Evolutionary conservation across 2,797 vertebrate genomes (phyloP), one percentile per base, ranked within the genome.

Genomic region (Gallinago solitaria): DNA sequence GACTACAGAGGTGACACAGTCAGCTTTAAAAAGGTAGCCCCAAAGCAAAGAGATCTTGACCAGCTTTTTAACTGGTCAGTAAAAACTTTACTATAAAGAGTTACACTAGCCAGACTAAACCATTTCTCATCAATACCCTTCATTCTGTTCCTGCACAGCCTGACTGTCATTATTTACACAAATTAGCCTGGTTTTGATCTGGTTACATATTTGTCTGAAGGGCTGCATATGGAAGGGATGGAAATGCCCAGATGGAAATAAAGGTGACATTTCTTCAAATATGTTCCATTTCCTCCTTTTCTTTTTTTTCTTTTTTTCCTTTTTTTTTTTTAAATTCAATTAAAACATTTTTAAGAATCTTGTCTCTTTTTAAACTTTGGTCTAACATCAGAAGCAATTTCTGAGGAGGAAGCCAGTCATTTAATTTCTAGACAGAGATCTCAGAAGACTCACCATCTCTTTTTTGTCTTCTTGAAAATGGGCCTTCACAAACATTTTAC

Each of bases 381-480:
- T 27, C 20, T 74, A 69, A 76, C 5, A 56, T 82, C 37, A 90
- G 39, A 74, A 32, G 45, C 30, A 59, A 43, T 35, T 83, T 77
- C 6, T 37, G 61, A 64, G 27, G 27, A 69, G 17, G 54, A 93
- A 87, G 60, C 8, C 30, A 45, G 9, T 65, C 54, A 85, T 9
- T 35, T 5, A 68, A 20, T 24, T 59, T 76, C 12, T 18, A 85
- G 37, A 18, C 21, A 76, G 32, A 79, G 9, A 37, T 19, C 37
- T 33, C 9, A 3, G 14, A 68, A 16, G 32, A 96, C 97, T 96
- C 96, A 99, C 99, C 99, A 99, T 99, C 82, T 98, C 97, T 93
- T 99, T 99, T 97, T 99, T 99, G 97, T 99, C 99, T 97, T 99
- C 99, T 97, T 99, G 99, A 97, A 99, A 99, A 97, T 99, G 98